Percentiles rank a stretch among this genome's conserved stretches.
Evolutionary conservation across 2,888 invertebrate species (phyloP).

Genomic region (Petrolisthes manimaculis): DNA sequence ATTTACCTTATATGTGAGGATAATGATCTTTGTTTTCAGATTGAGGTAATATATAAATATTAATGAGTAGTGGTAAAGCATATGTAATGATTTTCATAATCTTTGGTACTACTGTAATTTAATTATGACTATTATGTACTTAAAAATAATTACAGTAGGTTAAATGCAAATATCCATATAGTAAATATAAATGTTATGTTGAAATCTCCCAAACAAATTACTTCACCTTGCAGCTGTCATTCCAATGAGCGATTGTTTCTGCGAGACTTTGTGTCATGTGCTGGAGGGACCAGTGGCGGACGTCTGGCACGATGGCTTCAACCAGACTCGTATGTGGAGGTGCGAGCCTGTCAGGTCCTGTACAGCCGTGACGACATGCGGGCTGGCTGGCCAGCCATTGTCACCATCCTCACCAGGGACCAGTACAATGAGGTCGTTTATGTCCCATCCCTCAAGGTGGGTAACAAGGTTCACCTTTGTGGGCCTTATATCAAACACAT

Average conservation of each 20-base stretch:
- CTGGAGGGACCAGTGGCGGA: constrained; percentile 88
- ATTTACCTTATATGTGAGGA: not conserved
- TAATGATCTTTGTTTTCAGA: not conserved
- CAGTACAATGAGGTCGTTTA: constrained; percentile 91
- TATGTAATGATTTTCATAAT: not conserved
- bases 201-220: not conserved
- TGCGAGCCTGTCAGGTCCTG: constrained; percentile 85
- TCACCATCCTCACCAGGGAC: constrained; percentile 86
- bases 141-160: not conserved
- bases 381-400: constrained; percentile 86
- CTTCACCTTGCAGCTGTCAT: constrained; percentile 72
- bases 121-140: not conserved
- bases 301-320: constrained; percentile 94
- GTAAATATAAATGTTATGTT: not conserved
- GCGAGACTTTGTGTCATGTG: constrained; percentile 90
- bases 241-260: constrained; percentile 93
- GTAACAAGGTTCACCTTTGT: constrained; percentile 60
- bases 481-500: too few species aligned
- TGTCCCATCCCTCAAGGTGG: constrained; percentile 86
- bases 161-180: not conserved
- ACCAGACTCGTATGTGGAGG: constrained; percentile 91
- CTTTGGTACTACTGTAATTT: not conserved
- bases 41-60: not conserved
- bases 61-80: not conserved
- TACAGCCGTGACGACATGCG: constrained; percentile 77